Conservation (phyloP, 2,113 vertebrate genomes). For the Python bivittatus region DNA sequence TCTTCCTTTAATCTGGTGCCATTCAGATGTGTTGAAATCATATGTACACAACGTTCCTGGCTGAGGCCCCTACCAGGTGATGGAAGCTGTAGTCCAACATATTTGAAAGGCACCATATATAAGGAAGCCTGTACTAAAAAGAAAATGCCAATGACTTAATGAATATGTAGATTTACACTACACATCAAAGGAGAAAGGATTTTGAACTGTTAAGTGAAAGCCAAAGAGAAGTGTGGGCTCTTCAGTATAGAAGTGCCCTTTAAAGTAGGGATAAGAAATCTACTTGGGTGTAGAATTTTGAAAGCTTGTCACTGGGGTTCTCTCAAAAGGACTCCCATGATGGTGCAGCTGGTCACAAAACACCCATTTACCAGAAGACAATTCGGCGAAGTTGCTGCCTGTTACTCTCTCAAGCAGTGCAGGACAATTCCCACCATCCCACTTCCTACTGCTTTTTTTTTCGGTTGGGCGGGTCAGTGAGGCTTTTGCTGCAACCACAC, state of each 20-base stretch:
- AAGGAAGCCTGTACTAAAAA: neutral
- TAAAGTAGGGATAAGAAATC: neutral
- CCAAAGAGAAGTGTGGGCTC: neutral
- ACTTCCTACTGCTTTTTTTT: neutral
- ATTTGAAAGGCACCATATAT: neutral
- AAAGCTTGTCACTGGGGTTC: neutral
- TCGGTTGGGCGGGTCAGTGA: neutral
- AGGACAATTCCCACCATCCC: neutral
- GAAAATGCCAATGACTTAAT: neutral
- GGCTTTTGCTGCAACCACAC: neutral
- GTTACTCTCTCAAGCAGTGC: neutral
- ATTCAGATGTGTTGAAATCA: neutral
- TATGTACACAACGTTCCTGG: neutral
- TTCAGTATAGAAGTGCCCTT: neutral
- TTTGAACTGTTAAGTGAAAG: neutral
- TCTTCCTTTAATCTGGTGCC: neutral
- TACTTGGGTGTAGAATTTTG: neutral
- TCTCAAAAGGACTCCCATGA: neutral
- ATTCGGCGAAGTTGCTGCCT: neutral
- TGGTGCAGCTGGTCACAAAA: neutral
- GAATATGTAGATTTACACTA: neutral
- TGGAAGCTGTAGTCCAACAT: neutral
- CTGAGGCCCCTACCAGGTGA: neutral
- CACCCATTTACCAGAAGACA: neutral
- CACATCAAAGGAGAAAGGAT: neutral